These are phyloP conservation scores for Copidosoma floridanum DNA, from an alignment of 1,140 invertebrate species.

Conservation along the genomic window DNA sequence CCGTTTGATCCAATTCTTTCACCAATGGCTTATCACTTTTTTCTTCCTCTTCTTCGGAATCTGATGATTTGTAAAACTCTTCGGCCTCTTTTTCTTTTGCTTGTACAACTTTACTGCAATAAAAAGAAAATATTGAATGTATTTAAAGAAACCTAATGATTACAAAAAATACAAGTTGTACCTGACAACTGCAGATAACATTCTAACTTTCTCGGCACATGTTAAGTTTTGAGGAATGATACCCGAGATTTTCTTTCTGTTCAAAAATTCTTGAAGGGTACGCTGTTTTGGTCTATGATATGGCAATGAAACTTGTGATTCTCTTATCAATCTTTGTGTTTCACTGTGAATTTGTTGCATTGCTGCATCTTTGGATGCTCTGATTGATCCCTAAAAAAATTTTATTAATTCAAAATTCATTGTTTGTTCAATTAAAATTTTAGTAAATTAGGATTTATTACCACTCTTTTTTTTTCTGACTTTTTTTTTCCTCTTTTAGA, in stretches of 20 bases:
- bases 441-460: conserved; percentile 3
- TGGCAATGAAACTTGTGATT: conserved; percentile 68
- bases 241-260: conserved; percentile 41
- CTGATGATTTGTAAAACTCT: conserved; percentile 49
- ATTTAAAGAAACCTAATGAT: background rate
- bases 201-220: conserved; percentile 46
- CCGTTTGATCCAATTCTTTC: conserved; percentile 13
- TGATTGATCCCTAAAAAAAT: conserved; percentile 32
- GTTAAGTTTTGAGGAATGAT: conserved; percentile 41
- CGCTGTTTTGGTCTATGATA: conserved; percentile 76
- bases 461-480: conserved; percentile 12
- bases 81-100: conserved; percentile 52
- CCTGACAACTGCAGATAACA: conserved; percentile 46
- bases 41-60: conserved; percentile 46
- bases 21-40: background rate
- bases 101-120: conserved; percentile 40
- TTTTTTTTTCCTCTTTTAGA: background rate
- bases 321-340: conserved; percentile 67
- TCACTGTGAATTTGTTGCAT: conserved; percentile 59
- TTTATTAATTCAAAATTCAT: background rate
- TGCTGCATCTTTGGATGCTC: conserved; percentile 47
- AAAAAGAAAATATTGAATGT: conserved; percentile 7
- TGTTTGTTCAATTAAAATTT: conserved; percentile 12
- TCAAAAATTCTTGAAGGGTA: conserved; percentile 71
- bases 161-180: conserved; percentile 24